A percentile compares a stretch with the other conserved stretches of the same genome.
Evolutionary conservation across 2,113 vertebrate species (phyloP).

Genomic region (Erinaceus europaeus): DNA sequence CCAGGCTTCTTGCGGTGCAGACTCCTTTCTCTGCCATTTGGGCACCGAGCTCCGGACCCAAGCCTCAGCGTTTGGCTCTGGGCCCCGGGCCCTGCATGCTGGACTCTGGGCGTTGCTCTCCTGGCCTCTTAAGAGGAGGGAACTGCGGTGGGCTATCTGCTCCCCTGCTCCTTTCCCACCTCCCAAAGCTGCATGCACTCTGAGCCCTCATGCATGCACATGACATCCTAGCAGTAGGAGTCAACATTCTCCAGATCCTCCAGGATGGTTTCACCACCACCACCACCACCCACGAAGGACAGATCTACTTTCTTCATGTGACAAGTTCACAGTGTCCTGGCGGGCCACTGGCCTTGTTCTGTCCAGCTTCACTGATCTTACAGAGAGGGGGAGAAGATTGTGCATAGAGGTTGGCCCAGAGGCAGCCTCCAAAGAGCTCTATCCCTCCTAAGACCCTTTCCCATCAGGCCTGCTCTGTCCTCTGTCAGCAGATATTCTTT

Average conservation of each 20-base stretch:
- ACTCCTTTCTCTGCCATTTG: not conserved
- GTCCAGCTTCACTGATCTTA: not conserved
- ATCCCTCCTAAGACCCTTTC: not conserved
- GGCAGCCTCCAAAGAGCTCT: not conserved
- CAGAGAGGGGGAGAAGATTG: not conserved
- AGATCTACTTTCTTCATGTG: not conserved
- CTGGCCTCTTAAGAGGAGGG: too few species aligned
- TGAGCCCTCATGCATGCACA: too few species aligned
- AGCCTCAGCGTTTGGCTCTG: not conserved
- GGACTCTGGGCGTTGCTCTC: too few species aligned
- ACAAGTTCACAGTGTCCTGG: not conserved
- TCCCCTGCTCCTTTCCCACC: too few species aligned
- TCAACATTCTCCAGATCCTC: not conserved
- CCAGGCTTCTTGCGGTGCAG: not conserved
- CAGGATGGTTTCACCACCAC: not conserved
- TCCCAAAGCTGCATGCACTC: too few species aligned
- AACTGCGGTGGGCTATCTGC: too few species aligned
- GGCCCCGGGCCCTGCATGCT: too few species aligned
- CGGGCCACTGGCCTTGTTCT: not conserved
- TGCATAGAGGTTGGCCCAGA: not conserved
- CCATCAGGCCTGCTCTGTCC: not conserved
- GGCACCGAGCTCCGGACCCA: rapidly evolving
- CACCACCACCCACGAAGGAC: not conserved
- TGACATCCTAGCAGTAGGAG: too few species aligned
- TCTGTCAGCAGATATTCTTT: not conserved